Base-by-base conservation (phyloP, 1,140 invertebrate genomes). In the Caenorhabditis tropicalis region DNA sequence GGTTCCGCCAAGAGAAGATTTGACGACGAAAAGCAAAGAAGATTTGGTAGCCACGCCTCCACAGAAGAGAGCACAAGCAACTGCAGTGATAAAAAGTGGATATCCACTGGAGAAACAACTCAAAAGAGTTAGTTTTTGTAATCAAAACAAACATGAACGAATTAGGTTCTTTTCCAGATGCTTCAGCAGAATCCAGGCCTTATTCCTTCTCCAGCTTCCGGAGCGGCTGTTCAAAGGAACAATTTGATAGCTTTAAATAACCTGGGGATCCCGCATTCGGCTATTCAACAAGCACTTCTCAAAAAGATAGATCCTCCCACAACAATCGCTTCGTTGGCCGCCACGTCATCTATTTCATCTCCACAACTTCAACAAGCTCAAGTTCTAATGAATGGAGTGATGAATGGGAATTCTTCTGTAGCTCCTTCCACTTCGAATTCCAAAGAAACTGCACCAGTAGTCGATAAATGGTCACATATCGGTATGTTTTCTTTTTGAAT, bases 1-100 rank as follows among this genome's bases (percentile, higher is more conserved):
- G 65, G 65, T 74, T 43, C 65, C 65, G 15, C 65, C 65, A 24
- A 74, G 65, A 74, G 65, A 74, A 24, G 65, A 74, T 24, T 43
- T 74, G 36, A 15, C 36, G 9, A 15, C 65, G 15, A 74, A 74
- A 43, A n/a, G 10, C 10, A 74, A 74, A 19, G 65, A 74, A 9
- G 65, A 74, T 2, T 1, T 16, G 2, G n/a, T 74, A 33, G 6
- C 7, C 10, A 43, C 65, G 27, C 36, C 36, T 46, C 65, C 65
- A 46, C 65, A 74, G 36, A 74, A 43, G n/a, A n/a, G 36, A 39
- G 36, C 65, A 24, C 65, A 74, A 43, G 65, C 65, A 9, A 74
- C 65, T 10, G 65, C 65, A 24, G 36, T 74, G 4, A 43, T 74
- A 6, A 74, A 74, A 74, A 43, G 36, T 43, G 65, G 65, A 74